Percentiles rank a stretch among this genome's conserved stretches.
Evolutionary conservation across 2,113 vertebrate species (phyloP).

Genomic region (Ramphastos sulfuratus): DNA sequence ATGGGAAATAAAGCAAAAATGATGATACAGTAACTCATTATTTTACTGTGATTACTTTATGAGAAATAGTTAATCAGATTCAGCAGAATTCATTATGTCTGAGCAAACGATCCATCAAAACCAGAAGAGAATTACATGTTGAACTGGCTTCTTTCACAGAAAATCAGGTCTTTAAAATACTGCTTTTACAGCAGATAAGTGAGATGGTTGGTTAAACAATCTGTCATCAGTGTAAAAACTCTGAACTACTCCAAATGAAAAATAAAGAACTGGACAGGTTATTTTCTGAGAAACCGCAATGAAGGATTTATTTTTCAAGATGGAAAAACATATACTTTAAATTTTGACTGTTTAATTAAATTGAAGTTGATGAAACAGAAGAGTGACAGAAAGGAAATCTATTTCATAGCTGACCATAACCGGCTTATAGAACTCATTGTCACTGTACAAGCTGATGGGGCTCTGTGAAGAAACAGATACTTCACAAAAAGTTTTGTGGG

Average conservation of each 20-base stretch:
- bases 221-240: neutral
- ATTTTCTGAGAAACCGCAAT: neutral
- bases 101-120: conserved; percentile 39
- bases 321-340: neutral
- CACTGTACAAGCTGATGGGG: neutral
- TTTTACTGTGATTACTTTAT: conserved; percentile 6
- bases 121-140: conserved; percentile 15
- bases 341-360: neutral
- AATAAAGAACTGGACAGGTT: neutral
- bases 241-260: neutral
- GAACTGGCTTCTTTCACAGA: conserved; percentile 8
- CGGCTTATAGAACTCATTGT: neutral
- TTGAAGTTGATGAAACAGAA: neutral
- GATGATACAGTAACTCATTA: conserved; percentile 6
- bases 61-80: conserved; percentile 42
- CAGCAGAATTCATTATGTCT: conserved; percentile 38
- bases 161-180: conserved; percentile 28
- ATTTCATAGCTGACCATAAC: neutral
- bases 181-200: conserved; percentile 1
- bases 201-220: neutral
- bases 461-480: neutral
- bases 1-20: conserved; percentile 13
- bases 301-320: neutral
- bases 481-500: neutral
- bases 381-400: neutral